Evolutionary conservation across 2,888 invertebrate genomes (phyloP), one percentile per base, ranked within the genome.

Genomic region (Caenorhabditis sp.): DNA sequence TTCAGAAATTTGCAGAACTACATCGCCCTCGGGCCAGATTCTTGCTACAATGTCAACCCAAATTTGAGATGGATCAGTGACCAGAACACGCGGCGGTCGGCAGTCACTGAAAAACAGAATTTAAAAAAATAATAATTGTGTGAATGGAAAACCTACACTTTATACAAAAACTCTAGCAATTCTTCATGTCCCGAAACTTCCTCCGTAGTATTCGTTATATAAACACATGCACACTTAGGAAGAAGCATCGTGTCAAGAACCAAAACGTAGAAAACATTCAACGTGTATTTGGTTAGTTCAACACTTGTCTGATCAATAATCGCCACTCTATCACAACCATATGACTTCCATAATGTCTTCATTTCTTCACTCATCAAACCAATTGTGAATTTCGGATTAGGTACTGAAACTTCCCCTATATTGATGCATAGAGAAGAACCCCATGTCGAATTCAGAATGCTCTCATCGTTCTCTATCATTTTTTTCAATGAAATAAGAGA

Each of bases 341-440:
- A 62, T 23, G 27, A 14, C n/a, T n/a, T n/a, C 27, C 50, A 73
- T 0, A 51, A 4, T 24, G 54, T 58, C 12, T 59, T 36, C 73
- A 73, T 73, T 19, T 68, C 66, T 6, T 36, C 14, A 2, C 31
- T 36, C 60, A 69, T 66, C 27, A 62, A 69, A 0, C 73, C 73
- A 53, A 73, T 55, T 2, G 63, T 53, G n/a, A 66, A 21, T n/a
- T 50, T 26, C 8, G 8, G 17, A 26, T 55, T 55, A 8, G 19
- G 19, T 21, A 19, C 21, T 21, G 12, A 8, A 53, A 2, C 26
- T 55, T 26, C 55, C 1, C 17, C 17, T 12, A 23, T 24, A 21
- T 53, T 21, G 26, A 26, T 14, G 5, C 1, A 26, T 14, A 55
- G 17, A 55, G 6, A 2, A 10, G 14, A 6, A 17, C 43, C 43